Evolutionary conservation across 2,797 vertebrate species (phyloP).

Genomic region (Scolopax bukidnonensis): DNA sequence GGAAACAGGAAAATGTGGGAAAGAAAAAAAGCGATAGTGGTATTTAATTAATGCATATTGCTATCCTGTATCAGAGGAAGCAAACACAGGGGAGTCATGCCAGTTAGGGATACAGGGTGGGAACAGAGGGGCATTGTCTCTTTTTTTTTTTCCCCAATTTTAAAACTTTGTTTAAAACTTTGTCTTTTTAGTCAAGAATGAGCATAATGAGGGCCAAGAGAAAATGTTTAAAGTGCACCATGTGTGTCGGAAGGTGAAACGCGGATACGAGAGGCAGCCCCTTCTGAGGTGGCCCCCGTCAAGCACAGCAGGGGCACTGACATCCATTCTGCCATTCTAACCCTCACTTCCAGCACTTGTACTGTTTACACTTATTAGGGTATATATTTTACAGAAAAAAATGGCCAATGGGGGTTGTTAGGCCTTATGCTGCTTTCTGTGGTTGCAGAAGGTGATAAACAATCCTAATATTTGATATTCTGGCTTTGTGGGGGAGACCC

Average conservation of each 20-base stretch:
- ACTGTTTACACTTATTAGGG: background rate
- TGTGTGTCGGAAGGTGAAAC: background rate
- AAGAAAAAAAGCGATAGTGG: background rate
- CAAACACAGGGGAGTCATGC: background rate
- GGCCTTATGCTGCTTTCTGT: background rate
- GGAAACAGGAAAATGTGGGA: background rate
- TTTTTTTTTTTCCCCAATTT: background rate
- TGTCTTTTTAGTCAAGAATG: background rate
- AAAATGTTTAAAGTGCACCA: background rate
- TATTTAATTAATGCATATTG: background rate
- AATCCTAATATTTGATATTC: background rate
- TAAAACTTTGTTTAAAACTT: background rate
- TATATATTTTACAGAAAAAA: background rate
- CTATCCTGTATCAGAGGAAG: background rate
- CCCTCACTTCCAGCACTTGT: background rate
- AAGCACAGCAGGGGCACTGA: background rate
- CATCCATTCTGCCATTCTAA: background rate
- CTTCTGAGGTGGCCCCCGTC: background rate
- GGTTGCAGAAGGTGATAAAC: background rate
- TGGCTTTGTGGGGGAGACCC: background rate
- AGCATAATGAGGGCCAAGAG: background rate
- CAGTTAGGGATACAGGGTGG: background rate
- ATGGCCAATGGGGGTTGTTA: background rate
- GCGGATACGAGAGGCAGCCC: background rate
- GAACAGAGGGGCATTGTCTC: background rate